Evolutionary conservation across 2,113 vertebrate genomes (phyloP), one percentile per base, ranked within the genome.

Genomic region (Callipepla californica): DNA sequence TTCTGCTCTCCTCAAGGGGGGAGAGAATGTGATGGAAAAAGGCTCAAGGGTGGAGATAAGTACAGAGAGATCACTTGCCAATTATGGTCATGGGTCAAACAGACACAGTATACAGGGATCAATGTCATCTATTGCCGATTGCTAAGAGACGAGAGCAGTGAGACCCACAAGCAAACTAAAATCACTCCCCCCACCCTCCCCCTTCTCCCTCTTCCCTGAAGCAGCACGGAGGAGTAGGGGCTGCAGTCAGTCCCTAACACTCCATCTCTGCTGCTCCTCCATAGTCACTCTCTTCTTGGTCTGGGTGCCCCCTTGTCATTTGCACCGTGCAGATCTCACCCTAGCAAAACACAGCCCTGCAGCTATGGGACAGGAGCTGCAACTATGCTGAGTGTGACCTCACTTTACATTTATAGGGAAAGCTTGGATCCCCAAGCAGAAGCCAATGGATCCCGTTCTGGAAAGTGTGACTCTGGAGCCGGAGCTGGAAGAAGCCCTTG

Each of bases 381-480:
- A 30, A 23, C 74, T 67, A 0, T 51, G n/a, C 69, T 4, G 23
- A 66, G 26, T 47, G 34, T 91, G 77, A 91, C 76, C 32, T 85
- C 15, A 25, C 65, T 91, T 93, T 97, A 59, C 75, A 34, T 94
- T 97, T 97, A 7, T 62, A 99, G 99, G 99, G 21, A 99, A 99
- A 94, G 97, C 97, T 47, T 99, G 97, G 96, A 98, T 99, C 40
- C 99, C 99, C 48, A 99, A 99, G 95, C 97, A 98, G 90, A 99
- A 98, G 96, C 98, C 96, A 0, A 97, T 98, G 78, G 98, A 99
- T 94, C 98, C 99, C 1, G 98, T 99, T 92, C 97, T 99, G 92
- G 99, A 99, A 97, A 99, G 95, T 28, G 99, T 99, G 83, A 99
- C 98, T 1, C 97, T 99, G 90, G 99, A 99, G 95, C 99, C 99